Evolutionary conservation across 2,797 vertebrate species (phyloP).

Genomic region (Squalus acanthias): DNA sequence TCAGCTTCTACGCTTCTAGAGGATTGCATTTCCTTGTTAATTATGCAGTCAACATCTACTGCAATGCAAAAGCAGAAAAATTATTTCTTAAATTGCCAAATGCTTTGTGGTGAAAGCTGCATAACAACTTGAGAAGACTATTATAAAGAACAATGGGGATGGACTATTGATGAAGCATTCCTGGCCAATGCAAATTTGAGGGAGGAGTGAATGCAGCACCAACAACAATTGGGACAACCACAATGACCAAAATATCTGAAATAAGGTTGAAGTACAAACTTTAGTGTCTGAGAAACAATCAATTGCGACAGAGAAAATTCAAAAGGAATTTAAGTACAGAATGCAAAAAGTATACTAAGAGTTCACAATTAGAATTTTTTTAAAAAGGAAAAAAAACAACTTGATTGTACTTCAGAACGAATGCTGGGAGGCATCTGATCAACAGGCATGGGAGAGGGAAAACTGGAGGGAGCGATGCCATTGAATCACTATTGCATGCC

Average conservation of each 20-base stretch:
- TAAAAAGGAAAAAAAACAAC: too few relatives aligned
- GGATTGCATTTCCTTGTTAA: not conserved
- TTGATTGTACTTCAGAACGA: too few relatives aligned
- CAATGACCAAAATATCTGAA: not conserved
- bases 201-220: not conserved
- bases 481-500: not conserved
- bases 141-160: not conserved
- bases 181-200: not conserved
- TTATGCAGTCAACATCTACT: not conserved
- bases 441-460: not conserved
- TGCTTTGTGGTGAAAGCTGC: not conserved
- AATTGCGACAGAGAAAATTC: not conserved
- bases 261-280: not conserved
- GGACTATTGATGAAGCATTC: not conserved
- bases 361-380: not conserved
- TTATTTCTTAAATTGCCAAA: not conserved
- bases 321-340: not conserved
- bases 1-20: not conserved
- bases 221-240: not conserved
- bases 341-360: not conserved
- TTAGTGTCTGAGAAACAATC: not conserved
- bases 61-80: not conserved
- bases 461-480: not conserved
- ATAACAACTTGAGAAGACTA: not conserved
- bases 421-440: too few relatives aligned